Evolutionary conservation across 2,888 invertebrate species (phyloP).

Genomic region (Drosophila kambysellisi): DNA sequence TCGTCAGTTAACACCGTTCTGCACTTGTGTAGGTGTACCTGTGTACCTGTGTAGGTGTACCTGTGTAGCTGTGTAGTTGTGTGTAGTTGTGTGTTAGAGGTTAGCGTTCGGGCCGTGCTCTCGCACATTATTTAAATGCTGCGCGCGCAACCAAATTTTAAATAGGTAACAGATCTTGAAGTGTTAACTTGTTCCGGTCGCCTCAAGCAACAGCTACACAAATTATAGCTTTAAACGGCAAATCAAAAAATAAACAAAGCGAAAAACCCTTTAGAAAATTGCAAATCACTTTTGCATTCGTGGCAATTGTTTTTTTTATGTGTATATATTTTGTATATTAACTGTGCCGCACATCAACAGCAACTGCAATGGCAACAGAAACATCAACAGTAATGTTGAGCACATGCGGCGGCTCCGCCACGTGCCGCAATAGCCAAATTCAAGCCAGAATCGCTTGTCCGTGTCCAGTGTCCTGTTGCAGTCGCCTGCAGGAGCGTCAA

Average conservation of each 20-base stretch:
- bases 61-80: conserved; percentile 11
- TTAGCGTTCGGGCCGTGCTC: conserved; percentile 25
- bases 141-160: conserved; percentile 38
- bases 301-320: not conserved
- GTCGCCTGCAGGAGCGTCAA: not conserved
- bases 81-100: conserved; percentile 25
- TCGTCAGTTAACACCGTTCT: conserved; percentile 30
- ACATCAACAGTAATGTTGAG: conserved; percentile 19
- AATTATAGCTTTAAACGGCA: conserved; percentile 2
- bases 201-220: not conserved
- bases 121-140: conserved; percentile 42
- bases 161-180: conserved; percentile 59
- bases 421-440: conserved; percentile 40
- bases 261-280: not conserved
- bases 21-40: conserved; percentile 6
- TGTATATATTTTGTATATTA: not conserved
- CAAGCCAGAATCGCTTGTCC: conserved; percentile 9
- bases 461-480: conserved; percentile 9
- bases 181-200: conserved; percentile 50
- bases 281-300: not conserved
- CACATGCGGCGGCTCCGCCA: conserved; percentile 37
- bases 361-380: not conserved
- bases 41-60: conserved; percentile 6
- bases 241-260: not conserved
- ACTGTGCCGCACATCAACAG: conserved; percentile 1